Base-by-base conservation (phyloP, 2,797 vertebrate genomes). In the Peromyscus eremicus region DNA sequence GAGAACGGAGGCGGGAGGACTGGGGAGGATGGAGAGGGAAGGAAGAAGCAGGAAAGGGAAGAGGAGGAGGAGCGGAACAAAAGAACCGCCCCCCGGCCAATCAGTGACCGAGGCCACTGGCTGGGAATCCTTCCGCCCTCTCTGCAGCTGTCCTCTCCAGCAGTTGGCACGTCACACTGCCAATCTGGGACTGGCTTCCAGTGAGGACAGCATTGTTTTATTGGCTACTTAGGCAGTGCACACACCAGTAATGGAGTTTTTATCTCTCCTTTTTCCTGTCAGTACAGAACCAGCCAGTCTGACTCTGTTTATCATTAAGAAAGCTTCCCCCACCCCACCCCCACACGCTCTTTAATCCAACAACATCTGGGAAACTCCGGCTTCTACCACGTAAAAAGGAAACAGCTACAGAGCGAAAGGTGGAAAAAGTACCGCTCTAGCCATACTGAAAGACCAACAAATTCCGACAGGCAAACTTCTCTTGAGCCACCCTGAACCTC, bases 321-420 rank as follows among this genome's bases (percentile, higher is more conserved):
- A 98, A 97, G 96, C 97, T 98, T 97, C 97, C 97, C 34, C 10
- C 70, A n/a, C n/a, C 83, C 66, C 71, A 75, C 91, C 94, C 84
- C 93, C 57, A 92, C 70, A 98, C 62, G 11, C 97, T 98, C 98
- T 98, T 98, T 96, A 98, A 98, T 98, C 98, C 98, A 99, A 98
- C 98, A 98, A 98, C 98, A 99, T 98, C 98, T 98, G 98, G 98
- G 98, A 99, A 79, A 98, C 98, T 97, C 97, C 95, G 97, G 97
- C 94, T 14, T 96, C 96, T 97, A 95, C 96, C 96, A 1, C 64
- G 92, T 77, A 97, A 94, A 96, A 95, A 87, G 97, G 96, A 98
- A 98, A 98, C 94, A 97, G 97, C 98, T 98, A 98, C 85, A 75
- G 98, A 97, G 83, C 97, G 97, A 94, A 92, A 89, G 92, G 90